Conservation (phyloP, 2,113 vertebrate species). For the Lipophrys pholis region DNA sequence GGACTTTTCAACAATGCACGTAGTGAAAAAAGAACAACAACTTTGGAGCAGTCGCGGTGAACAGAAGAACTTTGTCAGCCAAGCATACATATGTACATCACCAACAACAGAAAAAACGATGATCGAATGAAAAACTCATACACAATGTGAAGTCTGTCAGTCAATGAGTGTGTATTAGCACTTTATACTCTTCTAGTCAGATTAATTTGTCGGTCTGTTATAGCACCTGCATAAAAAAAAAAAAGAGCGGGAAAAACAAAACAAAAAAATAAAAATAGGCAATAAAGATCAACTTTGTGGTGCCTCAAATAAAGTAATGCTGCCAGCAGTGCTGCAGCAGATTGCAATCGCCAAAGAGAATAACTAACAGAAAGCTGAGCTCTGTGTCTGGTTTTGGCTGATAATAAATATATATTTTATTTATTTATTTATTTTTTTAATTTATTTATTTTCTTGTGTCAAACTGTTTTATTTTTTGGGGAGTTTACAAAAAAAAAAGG, state of each 20-base stretch:
- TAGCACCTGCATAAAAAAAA: not conserved
- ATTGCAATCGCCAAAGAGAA: slow-evolving; percentile 46
- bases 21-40: no score
- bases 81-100: no score
- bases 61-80: no score
- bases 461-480: no score
- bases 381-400: slow-evolving; percentile 41
- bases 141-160: no score
- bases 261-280: no score
- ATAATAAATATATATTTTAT: slow-evolving; percentile 49
- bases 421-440: slow-evolving; percentile 16
- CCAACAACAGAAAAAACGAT: no score
- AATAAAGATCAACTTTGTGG: not conserved
- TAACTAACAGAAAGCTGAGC: slow-evolving; percentile 35
- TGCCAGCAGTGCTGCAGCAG: slow-evolving; percentile 21
- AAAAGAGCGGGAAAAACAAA: not conserved
- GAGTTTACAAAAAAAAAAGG: no score
- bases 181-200: not conserved
- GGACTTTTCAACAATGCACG: no score
- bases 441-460: no score
- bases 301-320: slow-evolving; percentile 39
- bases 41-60: no score
- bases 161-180: slow-evolving; percentile 9
- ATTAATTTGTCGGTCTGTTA: not conserved
- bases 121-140: no score